These are phyloP conservation scores for Pygocentrus nattereri DNA, from an alignment of 2,797 vertebrate genomes.

Conservation along the genomic window DNA sequence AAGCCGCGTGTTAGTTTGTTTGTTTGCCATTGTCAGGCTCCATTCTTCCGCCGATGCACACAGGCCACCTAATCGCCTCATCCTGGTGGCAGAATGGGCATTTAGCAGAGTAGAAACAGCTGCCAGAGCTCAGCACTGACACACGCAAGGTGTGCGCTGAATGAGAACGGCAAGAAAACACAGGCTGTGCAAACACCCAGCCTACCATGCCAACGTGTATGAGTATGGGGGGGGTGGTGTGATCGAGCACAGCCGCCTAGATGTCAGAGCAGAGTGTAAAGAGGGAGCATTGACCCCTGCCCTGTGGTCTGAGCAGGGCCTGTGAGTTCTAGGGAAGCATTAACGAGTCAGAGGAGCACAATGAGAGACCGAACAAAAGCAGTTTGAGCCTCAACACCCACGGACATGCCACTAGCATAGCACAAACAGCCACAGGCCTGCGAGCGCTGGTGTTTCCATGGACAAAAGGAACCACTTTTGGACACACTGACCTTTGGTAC, in stretches of 20 bases:
- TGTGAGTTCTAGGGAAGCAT: constrained; percentile 31
- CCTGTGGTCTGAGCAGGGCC: constrained; percentile 35
- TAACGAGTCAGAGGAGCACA: constrained; percentile 50
- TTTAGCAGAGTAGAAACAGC: constrained; percentile 48
- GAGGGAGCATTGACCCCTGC: constrained; percentile 48
- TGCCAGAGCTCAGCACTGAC: constrained; percentile 28
- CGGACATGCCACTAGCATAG: neutral
- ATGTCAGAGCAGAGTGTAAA: constrained; percentile 42
- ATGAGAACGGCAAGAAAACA: constrained; percentile 18
- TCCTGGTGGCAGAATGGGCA: constrained; percentile 41
- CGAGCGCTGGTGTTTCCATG: constrained; percentile 20
- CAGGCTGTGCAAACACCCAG: constrained; percentile 33
- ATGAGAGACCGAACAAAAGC: constrained; percentile 37
- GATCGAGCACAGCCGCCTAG: constrained; percentile 31
- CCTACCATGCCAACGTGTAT: neutral
- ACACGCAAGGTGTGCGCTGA: constrained; percentile 39
- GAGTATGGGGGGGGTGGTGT: constrained; percentile 17
- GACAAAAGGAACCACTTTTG: constrained; percentile 21
- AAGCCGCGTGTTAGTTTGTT: constrained; percentile 50
- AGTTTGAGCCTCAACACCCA: constrained; percentile 27
- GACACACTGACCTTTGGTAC: constrained; percentile 53
- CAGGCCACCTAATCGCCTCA: constrained; percentile 29
- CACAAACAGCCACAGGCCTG: constrained; percentile 51
- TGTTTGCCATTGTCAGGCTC: constrained; percentile 38
- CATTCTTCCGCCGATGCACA: neutral